phyloP scores from a whole-genome alignment of 2,113 vertebrate species.

The Hypanus sabinus region DNA sequence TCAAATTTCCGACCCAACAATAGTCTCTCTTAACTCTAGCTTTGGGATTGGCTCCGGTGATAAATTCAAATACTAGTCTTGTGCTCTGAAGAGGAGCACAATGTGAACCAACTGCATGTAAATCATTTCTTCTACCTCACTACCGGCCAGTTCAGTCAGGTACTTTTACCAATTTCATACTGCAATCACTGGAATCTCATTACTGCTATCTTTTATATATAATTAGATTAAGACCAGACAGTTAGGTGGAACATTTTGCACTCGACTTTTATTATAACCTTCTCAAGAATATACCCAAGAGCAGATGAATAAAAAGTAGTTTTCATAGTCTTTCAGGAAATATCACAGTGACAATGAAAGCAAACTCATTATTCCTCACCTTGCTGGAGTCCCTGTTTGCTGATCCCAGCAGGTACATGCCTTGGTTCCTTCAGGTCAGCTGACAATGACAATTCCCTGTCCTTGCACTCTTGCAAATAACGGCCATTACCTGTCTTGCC shows the following conservation, averaged over 20 bases:
- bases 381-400: not conserved
- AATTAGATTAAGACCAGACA: not conserved
- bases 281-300: not conserved
- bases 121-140: too few relatives aligned
- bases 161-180: too few relatives aligned
- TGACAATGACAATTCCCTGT: not conserved
- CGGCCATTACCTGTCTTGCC: too few relatives aligned
- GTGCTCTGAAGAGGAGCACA: too few relatives aligned
- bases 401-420: not conserved
- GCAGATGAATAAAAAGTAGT: not conserved
- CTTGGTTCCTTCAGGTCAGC: not conserved
- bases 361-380: not conserved
- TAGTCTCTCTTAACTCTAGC: too few relatives aligned
- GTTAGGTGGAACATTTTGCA: too few relatives aligned
- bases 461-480: not conserved
- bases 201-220: not conserved
- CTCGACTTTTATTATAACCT: not conserved
- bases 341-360: too few relatives aligned
- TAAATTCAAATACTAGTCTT: too few relatives aligned
- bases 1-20: too few relatives aligned
- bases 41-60: too few relatives aligned
- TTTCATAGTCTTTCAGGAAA: not conserved
- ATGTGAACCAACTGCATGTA: too few relatives aligned
- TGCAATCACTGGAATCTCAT: not conserved
- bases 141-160: too few relatives aligned